Evolutionary conservation across 1,140 invertebrate genomes (phyloP), one percentile per base, ranked within the genome.

Genomic region (Calycopis cecrops): DNA sequence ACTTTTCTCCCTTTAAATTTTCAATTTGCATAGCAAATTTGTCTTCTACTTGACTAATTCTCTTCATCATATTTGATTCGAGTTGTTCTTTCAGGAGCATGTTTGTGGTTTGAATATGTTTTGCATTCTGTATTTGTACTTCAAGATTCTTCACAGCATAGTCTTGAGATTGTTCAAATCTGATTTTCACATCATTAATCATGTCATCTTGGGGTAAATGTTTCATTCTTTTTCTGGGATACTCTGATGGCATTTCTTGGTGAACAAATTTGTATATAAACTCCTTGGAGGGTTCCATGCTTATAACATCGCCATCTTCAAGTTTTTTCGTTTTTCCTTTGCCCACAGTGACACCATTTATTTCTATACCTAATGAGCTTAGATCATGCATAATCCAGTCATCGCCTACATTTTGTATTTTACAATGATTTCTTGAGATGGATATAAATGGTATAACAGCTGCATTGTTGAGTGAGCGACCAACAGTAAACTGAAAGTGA

Each of bases 391-490:
- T 59, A 48, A 61, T 57, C 79, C 80, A 85, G 11, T 62, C 58
- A 62, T 64, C 62, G 33, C 81, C 60, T 34, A 67, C 62, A 28
- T 79, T 79, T 60, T 65, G 80, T 11, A 91, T 61, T 6, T 78
- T 61, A 56, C 90, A 90, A 48, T 91, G 90, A 35, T 73, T 85
- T 62, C 90, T 71, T 9, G 90, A 91, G 67, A 91, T 88, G 0
- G 69, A 60, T n/a, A 87, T 17, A 60, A 73, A 83, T 12, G 88
- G 68, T 61, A 91, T 86, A 28, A 87, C 71, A 42, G 80, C 67
- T 47, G 85, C 82, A 55, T 88, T 89, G 6, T 76, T 69, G 12
- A 72, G 63, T 11, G 68, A 79, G 56, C 90, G 75, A 6, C 90
- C 90, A 48, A 91, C 77, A 48, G 69, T 85, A 57, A 90, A 88